phyloP scores from a whole-genome alignment of 2,797 vertebrate genomes.

The Falco columbarius region DNA sequence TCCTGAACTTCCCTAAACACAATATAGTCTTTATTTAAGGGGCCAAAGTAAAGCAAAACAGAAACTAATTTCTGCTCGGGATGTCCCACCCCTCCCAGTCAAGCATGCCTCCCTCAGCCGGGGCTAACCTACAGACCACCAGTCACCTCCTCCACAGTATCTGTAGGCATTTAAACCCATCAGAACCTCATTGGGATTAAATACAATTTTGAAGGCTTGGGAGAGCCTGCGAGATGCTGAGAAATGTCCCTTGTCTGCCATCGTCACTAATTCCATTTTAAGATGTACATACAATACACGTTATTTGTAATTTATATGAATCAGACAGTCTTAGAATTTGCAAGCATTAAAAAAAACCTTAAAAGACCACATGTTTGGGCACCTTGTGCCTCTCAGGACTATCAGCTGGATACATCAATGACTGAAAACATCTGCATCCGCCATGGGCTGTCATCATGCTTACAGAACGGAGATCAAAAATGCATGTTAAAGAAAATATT shows the following conservation, averaged over 20 bases:
- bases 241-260: not conserved
- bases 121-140: not conserved
- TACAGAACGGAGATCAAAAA: not conserved
- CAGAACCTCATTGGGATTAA: not conserved
- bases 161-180: not conserved
- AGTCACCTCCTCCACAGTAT: not conserved
- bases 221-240: not conserved
- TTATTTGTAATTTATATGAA: not conserved
- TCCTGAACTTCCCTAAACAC: not conserved
- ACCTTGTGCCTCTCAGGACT: not conserved
- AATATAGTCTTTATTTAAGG: not conserved
- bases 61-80: not conserved
- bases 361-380: not conserved
- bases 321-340: not conserved
- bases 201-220: not conserved
- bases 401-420: not conserved
- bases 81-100: not conserved
- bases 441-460: not conserved
- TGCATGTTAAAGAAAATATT: not conserved
- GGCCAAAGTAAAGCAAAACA: not conserved
- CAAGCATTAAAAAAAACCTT: not conserved
- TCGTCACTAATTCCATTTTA: not conserved
- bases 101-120: not conserved
- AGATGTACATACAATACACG: not conserved
- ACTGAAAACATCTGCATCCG: not conserved